Conservation (phyloP, 64 coral and sea anemone species). For the Montipora cactus region DNA sequence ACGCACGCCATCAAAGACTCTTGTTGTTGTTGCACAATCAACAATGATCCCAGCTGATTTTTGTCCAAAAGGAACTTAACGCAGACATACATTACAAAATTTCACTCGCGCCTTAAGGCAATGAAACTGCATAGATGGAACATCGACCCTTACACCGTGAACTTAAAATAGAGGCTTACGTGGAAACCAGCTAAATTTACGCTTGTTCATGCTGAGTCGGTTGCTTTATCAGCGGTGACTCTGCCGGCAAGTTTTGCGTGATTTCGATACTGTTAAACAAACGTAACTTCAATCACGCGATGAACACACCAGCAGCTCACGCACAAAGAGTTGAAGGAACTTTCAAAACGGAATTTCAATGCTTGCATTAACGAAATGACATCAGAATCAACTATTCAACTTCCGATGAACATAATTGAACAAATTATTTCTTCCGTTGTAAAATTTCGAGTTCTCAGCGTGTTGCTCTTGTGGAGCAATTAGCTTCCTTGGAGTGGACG, state of each 20-base stretch:
- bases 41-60: not conserved
- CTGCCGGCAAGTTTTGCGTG: conserved; percentile 52
- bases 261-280: conserved; percentile 34
- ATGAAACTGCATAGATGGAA: not conserved
- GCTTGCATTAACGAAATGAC: not conserved
- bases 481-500: not conserved
- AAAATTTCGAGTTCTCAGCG: conserved; percentile 19
- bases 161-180: not conserved
- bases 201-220: conserved; percentile 37
- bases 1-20: conserved; percentile 14
- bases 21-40: not conserved
- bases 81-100: not conserved
- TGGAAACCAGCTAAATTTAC: not conserved
- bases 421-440: conserved; percentile 34
- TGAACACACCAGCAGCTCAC: not conserved
- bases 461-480: conserved; percentile 4
- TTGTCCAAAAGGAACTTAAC: not conserved
- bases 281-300: conserved; percentile 51
- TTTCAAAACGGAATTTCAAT: not conserved
- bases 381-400: not conserved
- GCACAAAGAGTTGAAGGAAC: not conserved
- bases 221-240: not conserved
- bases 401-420: conserved; percentile 15
- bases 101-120: not conserved
- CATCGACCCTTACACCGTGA: not conserved